Evolutionary conservation across 2,113 vertebrate species (phyloP), one percentile per base, ranked within the genome.

Genomic region (Bambusicola thoracicus): DNA sequence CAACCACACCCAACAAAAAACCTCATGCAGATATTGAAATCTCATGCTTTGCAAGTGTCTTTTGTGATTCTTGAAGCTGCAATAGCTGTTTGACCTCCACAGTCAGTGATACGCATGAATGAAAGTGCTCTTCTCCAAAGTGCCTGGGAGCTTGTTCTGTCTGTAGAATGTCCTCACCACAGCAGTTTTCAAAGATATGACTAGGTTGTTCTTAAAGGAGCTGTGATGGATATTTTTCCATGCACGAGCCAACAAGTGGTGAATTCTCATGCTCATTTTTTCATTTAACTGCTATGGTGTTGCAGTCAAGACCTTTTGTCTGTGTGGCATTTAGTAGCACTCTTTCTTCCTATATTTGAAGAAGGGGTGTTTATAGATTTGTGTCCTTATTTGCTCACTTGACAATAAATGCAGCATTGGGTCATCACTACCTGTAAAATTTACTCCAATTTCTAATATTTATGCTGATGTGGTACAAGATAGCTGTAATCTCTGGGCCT

Each of bases 221-320:
- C 53, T 1, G 11, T 32, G 22, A 25, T 3, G 51, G 41, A 6
- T 48, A 9, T 43, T 81, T 63, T 86, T 55, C 14, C 34, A 78
- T 59, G 19, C 3, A 0, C 9, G n/a, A 87, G 14, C 8, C 30
- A 49, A 8, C 0, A 2, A 32, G 29, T 32, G 49, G 49, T 69
- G 55, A 78, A 30, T 88, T 87, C 51, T 56, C 65, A 56, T 10
- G 19, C n/a, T 53, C 36, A 36, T 79, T 62, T 19, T 34, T 63
- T 67, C 56, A 43, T 58, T 62, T 20, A 44, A 38, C 30, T 90
- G 61, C 61, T 51, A 0, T 19, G 1, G 5, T 22, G 36, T 38
- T 85, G 75, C 56, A 46, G n/a, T 56, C 25, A 49, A 87, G 9
- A 40, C 15, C 32, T 90, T 77, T 61, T 61, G 17, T 55, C 16